Percentiles rank a stretch among this genome's conserved stretches.
Evolutionary conservation across 1,140 invertebrate species (phyloP).

Genomic region (Pinna nobilis): DNA sequence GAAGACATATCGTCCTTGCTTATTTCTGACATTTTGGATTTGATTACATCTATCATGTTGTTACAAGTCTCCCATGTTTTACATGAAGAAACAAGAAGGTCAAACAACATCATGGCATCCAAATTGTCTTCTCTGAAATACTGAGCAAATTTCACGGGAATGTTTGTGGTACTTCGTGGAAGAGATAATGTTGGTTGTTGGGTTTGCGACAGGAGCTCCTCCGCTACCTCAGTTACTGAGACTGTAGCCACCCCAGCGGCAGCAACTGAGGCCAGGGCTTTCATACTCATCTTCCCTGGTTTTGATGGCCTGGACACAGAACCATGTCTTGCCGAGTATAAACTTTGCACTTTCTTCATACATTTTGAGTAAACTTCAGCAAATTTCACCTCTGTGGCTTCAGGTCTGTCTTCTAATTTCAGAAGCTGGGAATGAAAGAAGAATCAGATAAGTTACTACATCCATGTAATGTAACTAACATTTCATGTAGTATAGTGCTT

Average conservation of each 20-base stretch:
- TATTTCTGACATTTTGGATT: constrained; percentile 32
- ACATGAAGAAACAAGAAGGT: constrained; percentile 63
- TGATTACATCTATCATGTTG: constrained; percentile 62
- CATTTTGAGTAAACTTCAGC: constrained; percentile 57
- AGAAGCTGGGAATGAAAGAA: constrained; percentile 50
- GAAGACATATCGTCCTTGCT: neutral
- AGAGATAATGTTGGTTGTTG: constrained; percentile 51
- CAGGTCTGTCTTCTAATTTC: constrained; percentile 58
- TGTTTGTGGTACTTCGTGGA: constrained; percentile 35
- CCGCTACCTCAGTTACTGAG: constrained; percentile 60
- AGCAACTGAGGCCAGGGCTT: constrained; percentile 61
- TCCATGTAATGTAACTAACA: neutral
- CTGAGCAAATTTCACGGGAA: constrained; percentile 41
- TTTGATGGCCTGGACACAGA: constrained; percentile 2
- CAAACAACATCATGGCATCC: constrained; percentile 60
- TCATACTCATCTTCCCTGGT: constrained; percentile 54
- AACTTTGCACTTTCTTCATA: constrained; percentile 48
- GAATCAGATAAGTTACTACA: neutral
- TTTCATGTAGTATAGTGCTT: too few relatives aligned
- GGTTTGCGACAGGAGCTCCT: constrained; percentile 58
- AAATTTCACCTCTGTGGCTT: constrained; percentile 64
- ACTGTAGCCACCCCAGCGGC: constrained; percentile 67
- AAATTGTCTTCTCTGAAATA: constrained; percentile 55
- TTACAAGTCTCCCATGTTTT: constrained; percentile 63
- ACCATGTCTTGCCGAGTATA: constrained; percentile 12